Base-by-base conservation (phyloP, 2,888 invertebrate genomes). In the Aethes cnicana region DNA sequence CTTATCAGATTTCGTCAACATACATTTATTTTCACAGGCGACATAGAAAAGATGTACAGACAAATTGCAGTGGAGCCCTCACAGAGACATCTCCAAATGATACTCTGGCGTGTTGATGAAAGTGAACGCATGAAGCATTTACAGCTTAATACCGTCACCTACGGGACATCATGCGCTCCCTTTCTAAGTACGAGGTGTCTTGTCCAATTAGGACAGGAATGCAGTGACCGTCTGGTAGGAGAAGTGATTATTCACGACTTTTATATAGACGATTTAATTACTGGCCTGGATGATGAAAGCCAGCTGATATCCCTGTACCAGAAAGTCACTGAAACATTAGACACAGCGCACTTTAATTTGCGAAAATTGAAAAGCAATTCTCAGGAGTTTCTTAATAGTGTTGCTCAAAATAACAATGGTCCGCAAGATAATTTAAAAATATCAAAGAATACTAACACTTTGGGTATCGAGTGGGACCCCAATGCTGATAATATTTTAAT, bases 1-100 rank as follows among this genome's bases (percentile, higher is more conserved):
- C 36, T 80, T 2, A n/a, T 68, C 3, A 46, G 67, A 6, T 69
- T 70, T 53, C 47, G 76, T 3, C 52, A 53, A 1, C 61, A 70
- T 52, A 46, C 47, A 0, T 56, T 62, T 18, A 68, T 67, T 0
- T 57, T 79, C 14, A 63, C 64, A 4, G 69, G 69, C 1, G 76
- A 77, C 41, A 67, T 81, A 17, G 61, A 55, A 12, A 73, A 76
- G 54, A 76, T 76, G 69, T 77, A 69, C 47, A 58, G 72, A 0
- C 72, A 74, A 49, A 62, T 75, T n/a, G 7, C 26, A 0, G 46
- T 77, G 0, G 43, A 60, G n/a, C 36, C 52, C 0, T 53, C 56
- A 1, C 65, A 78, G 33, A 42, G 61, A 18, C 32, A 61, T n/a
- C 58, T 64, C 4, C 77, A 76, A 42, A 52, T 61, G n/a, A 77